A percentile compares a stretch with the other conserved stretches of the same genome.
These are phyloP conservation scores for Agrochola macilenta DNA, from an alignment of 2,888 invertebrate genomes.

Conservation along the genomic window DNA sequence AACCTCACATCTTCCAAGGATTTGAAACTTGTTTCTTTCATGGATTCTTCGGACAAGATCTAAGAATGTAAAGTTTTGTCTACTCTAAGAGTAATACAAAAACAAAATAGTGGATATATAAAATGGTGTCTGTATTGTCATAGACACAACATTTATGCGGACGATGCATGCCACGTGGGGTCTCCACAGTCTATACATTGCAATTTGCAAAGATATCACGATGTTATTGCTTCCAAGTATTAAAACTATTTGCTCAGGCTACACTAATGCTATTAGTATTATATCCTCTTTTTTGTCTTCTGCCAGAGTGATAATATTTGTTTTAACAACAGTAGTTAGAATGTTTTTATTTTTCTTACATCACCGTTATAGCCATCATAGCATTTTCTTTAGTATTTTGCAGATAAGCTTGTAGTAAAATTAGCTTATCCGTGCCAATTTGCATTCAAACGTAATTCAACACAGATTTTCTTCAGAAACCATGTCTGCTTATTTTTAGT, in stretches of 20 bases:
- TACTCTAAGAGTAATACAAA: background rate
- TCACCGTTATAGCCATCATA: constrained; percentile 1
- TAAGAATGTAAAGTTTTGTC: background rate
- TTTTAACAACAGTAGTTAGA: background rate
- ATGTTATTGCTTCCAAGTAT: constrained; percentile 27
- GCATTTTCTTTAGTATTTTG: background rate
- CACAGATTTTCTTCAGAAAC: constrained; percentile 24
- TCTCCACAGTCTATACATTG: constrained; percentile 52
- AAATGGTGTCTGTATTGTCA: constrained; percentile 4
- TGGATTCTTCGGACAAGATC: background rate
- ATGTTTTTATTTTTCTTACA: constrained; percentile 4
- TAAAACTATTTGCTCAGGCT: background rate
- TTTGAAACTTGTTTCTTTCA: background rate
- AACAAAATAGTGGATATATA: constrained; percentile 9
- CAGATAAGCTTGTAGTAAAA: background rate
- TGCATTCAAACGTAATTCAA: constrained; percentile 9
- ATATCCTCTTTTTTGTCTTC: background rate
- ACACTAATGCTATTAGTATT: background rate
- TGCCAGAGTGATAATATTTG: constrained; percentile 9
- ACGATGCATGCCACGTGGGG: constrained; percentile 51
- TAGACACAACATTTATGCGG: constrained; percentile 42
- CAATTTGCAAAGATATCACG: constrained; percentile 39
- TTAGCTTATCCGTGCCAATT: constrained; percentile 30
- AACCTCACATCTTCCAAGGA: background rate
- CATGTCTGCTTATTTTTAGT: constrained; percentile 37